Percentiles rank a stretch among this genome's conserved stretches.
These are phyloP conservation scores for Melipona beecheii DNA, from an alignment of 2,888 invertebrate species.

Conservation along the genomic window DNA sequence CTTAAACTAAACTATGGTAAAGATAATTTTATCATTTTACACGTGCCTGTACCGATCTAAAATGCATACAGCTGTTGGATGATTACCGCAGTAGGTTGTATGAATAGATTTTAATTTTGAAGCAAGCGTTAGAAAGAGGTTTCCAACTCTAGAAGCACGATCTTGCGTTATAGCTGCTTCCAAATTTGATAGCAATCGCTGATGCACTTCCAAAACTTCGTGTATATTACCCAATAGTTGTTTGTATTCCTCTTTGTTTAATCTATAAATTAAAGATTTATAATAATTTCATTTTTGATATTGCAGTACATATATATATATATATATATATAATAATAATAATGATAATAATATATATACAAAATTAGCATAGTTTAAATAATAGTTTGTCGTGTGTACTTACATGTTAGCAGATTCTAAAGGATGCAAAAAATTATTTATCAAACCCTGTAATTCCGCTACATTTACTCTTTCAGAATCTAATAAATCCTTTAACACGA, in stretches of 20 bases:
- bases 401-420: constrained; percentile 94
- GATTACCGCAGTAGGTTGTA: constrained; percentile 95
- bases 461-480: constrained; percentile 97
- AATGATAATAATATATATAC: neutral
- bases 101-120: constrained; percentile 93
- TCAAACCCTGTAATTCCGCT: constrained; percentile 93
- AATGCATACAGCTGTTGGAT: constrained; percentile 97
- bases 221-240: constrained; percentile 95
- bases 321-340: too few relatives aligned
- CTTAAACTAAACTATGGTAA: neutral
- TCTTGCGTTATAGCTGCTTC: constrained; percentile 91
- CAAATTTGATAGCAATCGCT: constrained; percentile 90
- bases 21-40: neutral
- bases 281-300: too few relatives aligned
- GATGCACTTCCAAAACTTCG: constrained; percentile 94
- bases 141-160: constrained; percentile 94
- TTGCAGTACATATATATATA: neutral
- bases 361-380: neutral
- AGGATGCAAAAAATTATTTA: constrained; percentile 94
- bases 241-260: constrained; percentile 93
- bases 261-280: constrained; percentile 86
- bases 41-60: constrained; percentile 95
- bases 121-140: constrained; percentile 94
- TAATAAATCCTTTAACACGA: constrained; percentile 94
- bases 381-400: constrained; percentile 82